Evolutionary conservation across 1,140 invertebrate species (phyloP).

Genomic region (Asobara japonica): DNA sequence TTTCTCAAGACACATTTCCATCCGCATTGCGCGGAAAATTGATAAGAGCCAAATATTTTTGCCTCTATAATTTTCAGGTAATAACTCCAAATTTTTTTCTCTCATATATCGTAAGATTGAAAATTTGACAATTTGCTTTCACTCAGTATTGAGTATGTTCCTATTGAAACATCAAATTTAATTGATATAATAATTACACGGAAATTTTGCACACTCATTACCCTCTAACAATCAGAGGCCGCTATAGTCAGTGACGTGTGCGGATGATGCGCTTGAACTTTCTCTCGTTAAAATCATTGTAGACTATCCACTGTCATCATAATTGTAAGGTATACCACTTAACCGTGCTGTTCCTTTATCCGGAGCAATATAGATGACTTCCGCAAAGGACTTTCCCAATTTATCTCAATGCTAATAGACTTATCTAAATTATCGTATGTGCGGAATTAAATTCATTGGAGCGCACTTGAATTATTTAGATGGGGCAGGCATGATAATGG

Average conservation of each 20-base stretch:
- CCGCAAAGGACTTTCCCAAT: slow-evolving; percentile 19
- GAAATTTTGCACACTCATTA: not conserved
- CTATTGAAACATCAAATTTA: not conserved
- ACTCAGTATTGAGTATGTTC: not conserved
- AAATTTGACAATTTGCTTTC: not conserved
- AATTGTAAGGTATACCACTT: not conserved
- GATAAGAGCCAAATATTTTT: too few relatives aligned
- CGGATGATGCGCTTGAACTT: slow-evolving; percentile 15
- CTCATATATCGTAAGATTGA: too few relatives aligned
- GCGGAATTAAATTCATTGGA: not conserved
- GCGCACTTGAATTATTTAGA: not conserved
- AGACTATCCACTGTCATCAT: slow-evolving; percentile 18
- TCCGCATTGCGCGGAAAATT: too few relatives aligned
- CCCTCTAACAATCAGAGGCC: not conserved
- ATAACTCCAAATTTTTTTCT: too few relatives aligned
- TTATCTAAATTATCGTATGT: not conserved
- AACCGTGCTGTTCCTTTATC: not conserved
- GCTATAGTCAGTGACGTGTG: not conserved
- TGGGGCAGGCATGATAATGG: not conserved
- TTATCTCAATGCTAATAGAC: slow-evolving; percentile 13
- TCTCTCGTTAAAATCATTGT: slow-evolving; percentile 17
- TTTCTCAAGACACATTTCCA: too few relatives aligned
- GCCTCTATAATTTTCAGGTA: too few relatives aligned
- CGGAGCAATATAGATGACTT: slow-evolving; percentile 9
- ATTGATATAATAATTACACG: not conserved